Percentiles rank a stretch among this genome's conserved stretches.
Evolutionary conservation across 92 coral and sea anemone genomes (phyloP).

Genomic region (Scolanthus callimorphus): DNA sequence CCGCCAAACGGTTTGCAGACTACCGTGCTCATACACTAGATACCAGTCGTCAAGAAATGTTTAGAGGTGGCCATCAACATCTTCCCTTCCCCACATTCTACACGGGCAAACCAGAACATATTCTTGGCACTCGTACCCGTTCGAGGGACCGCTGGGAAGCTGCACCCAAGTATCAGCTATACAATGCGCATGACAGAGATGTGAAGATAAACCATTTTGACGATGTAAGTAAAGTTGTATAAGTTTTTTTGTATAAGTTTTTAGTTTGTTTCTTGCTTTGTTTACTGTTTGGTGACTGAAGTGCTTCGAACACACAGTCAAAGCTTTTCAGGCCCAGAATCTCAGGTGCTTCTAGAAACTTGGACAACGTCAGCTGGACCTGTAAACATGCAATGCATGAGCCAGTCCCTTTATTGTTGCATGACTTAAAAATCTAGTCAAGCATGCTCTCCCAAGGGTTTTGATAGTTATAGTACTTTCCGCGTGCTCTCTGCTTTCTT

Average conservation of each 20-base stretch:
- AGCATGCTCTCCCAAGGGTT: not conserved
- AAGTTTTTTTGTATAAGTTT: too few relatives aligned
- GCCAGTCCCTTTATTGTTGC: not conserved
- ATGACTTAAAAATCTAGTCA: not conserved
- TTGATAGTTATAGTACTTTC: too few relatives aligned
- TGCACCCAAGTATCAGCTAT: slow-evolving; percentile 69
- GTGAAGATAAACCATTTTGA: slow-evolving; percentile 61
- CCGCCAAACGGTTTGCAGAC: slow-evolving; percentile 80
- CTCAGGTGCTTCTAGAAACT: not conserved
- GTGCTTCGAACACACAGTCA: too few relatives aligned
- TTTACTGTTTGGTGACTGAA: too few relatives aligned
- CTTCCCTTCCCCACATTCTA: slow-evolving; percentile 95
- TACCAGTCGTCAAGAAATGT: slow-evolving; percentile 83
- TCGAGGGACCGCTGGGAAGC: slow-evolving; percentile 97
- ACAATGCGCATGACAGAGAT: slow-evolving; percentile 65
- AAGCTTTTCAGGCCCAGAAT: too few relatives aligned
- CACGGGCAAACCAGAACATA: slow-evolving; percentile 90
- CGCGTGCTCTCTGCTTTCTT: too few relatives aligned
- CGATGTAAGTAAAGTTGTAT: slow-evolving; percentile 69
- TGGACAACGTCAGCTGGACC: not conserved
- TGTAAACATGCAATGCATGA: not conserved
- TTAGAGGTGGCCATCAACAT: slow-evolving; percentile 86
- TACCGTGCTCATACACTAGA: slow-evolving; percentile 72
- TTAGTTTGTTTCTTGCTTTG: too few relatives aligned
- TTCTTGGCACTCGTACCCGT: slow-evolving; percentile 86